Conservation (phyloP, 2,113 vertebrate species). For the Silurus meridionalis region DNA sequence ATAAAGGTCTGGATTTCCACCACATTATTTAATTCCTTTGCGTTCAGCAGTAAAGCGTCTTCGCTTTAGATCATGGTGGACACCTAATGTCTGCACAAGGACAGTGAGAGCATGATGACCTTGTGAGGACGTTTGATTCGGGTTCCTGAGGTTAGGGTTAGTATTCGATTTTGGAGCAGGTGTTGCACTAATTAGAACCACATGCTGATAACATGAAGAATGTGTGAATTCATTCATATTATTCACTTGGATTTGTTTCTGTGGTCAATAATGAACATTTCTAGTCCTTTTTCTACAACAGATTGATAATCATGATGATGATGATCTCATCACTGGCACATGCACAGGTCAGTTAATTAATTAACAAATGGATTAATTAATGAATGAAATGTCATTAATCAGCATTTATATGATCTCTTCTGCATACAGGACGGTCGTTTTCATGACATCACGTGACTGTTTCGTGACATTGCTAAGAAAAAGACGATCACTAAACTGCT, state of each 20-base stretch:
- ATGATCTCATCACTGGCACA: neutral
- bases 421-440: neutral
- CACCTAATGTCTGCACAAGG: neutral
- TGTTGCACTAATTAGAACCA: neutral
- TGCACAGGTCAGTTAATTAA: conserved; percentile 12
- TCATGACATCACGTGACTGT: neutral
- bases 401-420: neutral
- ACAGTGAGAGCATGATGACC: neutral
- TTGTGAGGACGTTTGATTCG: neutral
- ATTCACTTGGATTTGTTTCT: neutral
- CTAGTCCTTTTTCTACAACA: conserved; percentile 26
- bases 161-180: neutral
- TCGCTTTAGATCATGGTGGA: neutral
- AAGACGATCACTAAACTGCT: neutral
- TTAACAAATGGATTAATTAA: too few relatives aligned
- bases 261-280: neutral
- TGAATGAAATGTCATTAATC: neutral
- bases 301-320: conserved; percentile 7
- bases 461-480: conserved; percentile 3
- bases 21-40: neutral
- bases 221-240: neutral
- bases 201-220: neutral
- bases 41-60: neutral
- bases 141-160: neutral
- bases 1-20: conserved; percentile 31